Conservation (phyloP, 2,797 vertebrate genomes). For the Limosa lapponica region DNA sequence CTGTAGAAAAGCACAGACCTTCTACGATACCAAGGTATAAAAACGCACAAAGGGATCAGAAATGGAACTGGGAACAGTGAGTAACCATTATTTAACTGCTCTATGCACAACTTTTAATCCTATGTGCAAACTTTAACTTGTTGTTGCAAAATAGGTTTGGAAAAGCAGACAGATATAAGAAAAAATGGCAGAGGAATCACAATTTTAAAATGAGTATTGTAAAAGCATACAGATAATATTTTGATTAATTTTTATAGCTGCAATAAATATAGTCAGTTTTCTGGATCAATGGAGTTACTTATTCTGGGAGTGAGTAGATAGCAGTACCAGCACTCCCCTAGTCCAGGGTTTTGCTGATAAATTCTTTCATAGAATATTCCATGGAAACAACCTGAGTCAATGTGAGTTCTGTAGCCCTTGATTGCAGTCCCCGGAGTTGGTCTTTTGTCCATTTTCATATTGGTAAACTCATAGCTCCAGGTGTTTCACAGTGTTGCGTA, state of each 20-base stretch:
- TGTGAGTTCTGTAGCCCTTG: not conserved
- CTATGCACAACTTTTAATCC: not conserved
- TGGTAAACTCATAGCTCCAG: not conserved
- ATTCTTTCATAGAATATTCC: not conserved
- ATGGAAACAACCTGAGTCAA: not conserved
- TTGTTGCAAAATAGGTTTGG: slow-evolving; percentile 4
- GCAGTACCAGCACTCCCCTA: not conserved
- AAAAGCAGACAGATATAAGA: not conserved
- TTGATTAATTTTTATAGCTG: slow-evolving; percentile 1
- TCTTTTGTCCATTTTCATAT: not conserved
- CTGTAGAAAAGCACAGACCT: not conserved
- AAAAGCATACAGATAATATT: not conserved
- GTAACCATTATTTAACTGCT: not conserved
- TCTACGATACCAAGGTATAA: not conserved
- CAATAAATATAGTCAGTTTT: slow-evolving; percentile 1
- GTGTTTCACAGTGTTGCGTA: not conserved
- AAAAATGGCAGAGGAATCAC: not conserved
- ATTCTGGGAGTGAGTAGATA: not conserved
- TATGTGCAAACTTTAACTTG: not conserved
- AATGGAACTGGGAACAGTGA: not conserved
- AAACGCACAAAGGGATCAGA: not conserved
- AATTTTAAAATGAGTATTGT: not conserved
- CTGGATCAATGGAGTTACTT: slow-evolving; percentile 11
- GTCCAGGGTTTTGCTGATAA: not conserved
- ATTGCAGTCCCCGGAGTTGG: not conserved